These are phyloP conservation scores for Diloba caeruleocephala DNA, from an alignment of 2,888 invertebrate species.

Conservation along the genomic window DNA sequence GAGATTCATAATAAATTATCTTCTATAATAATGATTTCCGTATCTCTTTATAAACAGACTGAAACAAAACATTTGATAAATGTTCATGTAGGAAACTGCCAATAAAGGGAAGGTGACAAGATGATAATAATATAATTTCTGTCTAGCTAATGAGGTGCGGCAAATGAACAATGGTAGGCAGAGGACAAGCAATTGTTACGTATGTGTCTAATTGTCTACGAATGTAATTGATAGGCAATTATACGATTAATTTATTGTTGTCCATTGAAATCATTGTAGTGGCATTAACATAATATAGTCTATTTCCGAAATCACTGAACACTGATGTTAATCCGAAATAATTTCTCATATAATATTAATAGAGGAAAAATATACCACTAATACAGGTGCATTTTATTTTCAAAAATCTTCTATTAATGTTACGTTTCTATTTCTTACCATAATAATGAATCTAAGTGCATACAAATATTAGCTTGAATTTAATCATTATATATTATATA, in stretches of 20 bases:
- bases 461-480: too few relatives aligned
- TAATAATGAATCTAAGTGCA: too few relatives aligned
- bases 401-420: too few relatives aligned
- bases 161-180: conserved; percentile 49
- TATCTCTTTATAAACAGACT: conserved; percentile 66
- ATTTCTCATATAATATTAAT: too few relatives aligned
- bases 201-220: conserved; percentile 22
- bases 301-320: neutral
- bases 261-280: conserved; percentile 10
- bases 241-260: conserved; percentile 26
- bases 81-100: conserved; percentile 64
- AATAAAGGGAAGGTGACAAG: conserved; percentile 66
- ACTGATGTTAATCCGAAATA: too few relatives aligned
- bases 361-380: too few relatives aligned
- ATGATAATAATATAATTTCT: conserved; percentile 42
- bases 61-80: conserved; percentile 73
- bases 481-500: too few relatives aligned
- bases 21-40: conserved; percentile 73
- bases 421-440: too few relatives aligned
- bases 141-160: conserved; percentile 45
- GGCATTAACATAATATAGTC: neutral
- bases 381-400: too few relatives aligned
- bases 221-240: conserved; percentile 31
- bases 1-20: conserved; percentile 53
- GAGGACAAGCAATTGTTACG: conserved; percentile 48